phyloP scores from a whole-genome alignment of 1,140 invertebrate genomes.

The Octopus bimaculoides region DNA sequence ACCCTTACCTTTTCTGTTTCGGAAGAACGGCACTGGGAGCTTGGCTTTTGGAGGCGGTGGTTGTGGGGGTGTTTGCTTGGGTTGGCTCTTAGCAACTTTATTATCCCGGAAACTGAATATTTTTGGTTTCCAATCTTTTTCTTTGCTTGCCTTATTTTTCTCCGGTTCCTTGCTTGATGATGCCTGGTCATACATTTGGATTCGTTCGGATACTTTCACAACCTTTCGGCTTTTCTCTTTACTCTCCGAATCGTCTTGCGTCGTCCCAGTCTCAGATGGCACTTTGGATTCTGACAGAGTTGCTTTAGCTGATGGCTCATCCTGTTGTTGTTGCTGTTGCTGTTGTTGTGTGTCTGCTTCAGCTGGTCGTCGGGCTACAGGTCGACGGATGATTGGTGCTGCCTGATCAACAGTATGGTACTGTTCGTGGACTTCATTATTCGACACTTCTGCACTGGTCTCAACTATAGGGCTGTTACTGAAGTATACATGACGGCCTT shows the following conservation, averaged over 20 bases:
- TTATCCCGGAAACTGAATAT: conserved; percentile 6
- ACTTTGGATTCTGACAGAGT: too few relatives aligned
- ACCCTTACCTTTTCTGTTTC: conserved; percentile 14
- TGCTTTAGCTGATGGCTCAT: too few relatives aligned
- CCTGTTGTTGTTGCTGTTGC: too few relatives aligned
- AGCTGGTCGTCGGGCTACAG: not conserved
- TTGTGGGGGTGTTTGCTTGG: not conserved
- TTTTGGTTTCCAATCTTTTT: conserved; percentile 7
- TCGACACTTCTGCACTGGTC: too few relatives aligned
- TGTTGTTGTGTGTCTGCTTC: too few relatives aligned
- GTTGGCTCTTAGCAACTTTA: not conserved
- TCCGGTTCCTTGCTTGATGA: not conserved
- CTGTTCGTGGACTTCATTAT: not conserved
- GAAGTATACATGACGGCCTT: too few relatives aligned
- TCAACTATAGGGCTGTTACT: too few relatives aligned
- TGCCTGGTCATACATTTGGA: not conserved
- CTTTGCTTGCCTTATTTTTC: not conserved
- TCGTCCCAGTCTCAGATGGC: too few relatives aligned
- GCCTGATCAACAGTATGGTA: not conserved
- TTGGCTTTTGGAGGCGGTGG: not conserved
- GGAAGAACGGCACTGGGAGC: conserved; percentile 9
- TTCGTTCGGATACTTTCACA: not conserved
- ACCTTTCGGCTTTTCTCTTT: not conserved
- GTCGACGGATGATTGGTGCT: not conserved
- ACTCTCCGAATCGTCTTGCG: too few relatives aligned